Conservation (phyloP, 2,797 vertebrate genomes). For the Amniataba percoides region DNA sequence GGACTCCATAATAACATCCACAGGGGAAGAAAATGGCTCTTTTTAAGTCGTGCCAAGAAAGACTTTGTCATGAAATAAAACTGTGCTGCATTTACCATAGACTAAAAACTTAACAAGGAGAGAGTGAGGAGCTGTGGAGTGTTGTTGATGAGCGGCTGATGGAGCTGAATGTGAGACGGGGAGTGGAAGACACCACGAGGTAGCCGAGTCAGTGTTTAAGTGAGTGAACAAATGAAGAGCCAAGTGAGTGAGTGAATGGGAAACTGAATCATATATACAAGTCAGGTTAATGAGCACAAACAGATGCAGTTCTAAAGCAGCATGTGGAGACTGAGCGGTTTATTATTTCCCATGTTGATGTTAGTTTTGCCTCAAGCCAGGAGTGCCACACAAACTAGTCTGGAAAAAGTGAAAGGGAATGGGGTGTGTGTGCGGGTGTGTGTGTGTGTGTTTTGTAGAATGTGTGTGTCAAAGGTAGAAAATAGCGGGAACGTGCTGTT, state of each 20-base stretch:
- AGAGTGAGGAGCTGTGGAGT: neutral
- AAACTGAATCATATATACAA: constrained; percentile 62
- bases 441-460: constrained; percentile 17
- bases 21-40: constrained; percentile 61
- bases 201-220: constrained; percentile 34
- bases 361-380: constrained; percentile 54
- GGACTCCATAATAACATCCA: constrained; percentile 62
- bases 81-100: constrained; percentile 72
- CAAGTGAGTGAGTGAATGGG: constrained; percentile 56
- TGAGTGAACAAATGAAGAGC: constrained; percentile 23
- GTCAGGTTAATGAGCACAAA: constrained; percentile 70
- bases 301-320: constrained; percentile 54
- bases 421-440: constrained; percentile 16
- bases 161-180: constrained; percentile 4
- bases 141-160: constrained; percentile 25
- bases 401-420: constrained; percentile 56
- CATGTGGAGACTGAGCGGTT: constrained; percentile 44
- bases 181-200: constrained; percentile 26
- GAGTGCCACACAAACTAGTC: constrained; percentile 31
- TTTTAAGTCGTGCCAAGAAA: constrained; percentile 88
- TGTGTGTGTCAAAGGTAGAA: constrained; percentile 49
- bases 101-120: constrained; percentile 52
- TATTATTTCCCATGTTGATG: constrained; percentile 70
- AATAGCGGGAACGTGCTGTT: constrained; percentile 78
- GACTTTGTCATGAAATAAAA: constrained; percentile 83